phyloP scores from a whole-genome alignment of 2,888 invertebrate genomes.

The Stenchaetothrips biformis region DNA sequence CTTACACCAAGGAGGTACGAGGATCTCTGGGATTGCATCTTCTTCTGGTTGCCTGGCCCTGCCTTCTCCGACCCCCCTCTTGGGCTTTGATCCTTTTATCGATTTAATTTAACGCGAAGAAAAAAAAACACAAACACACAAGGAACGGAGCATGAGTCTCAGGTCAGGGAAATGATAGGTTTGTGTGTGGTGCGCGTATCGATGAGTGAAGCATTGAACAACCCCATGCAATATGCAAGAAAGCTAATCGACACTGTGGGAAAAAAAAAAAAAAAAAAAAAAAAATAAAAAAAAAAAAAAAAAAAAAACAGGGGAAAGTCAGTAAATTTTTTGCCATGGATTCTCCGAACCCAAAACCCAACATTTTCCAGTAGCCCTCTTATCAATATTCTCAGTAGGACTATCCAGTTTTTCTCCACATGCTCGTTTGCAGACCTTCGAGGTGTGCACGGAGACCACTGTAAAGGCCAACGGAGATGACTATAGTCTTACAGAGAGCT shows the following conservation, averaged over 20 bases:
- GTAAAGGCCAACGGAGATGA: too few species aligned
- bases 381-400: too few species aligned
- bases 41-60: constrained; percentile 14
- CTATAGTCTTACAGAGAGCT: too few species aligned
- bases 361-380: too few species aligned
- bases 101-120: neutral
- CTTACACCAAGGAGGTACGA: constrained; percentile 14
- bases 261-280: too few species aligned
- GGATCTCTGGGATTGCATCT: constrained; percentile 11
- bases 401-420: too few species aligned
- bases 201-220: neutral
- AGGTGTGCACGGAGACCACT: too few species aligned
- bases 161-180: neutral
- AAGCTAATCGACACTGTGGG: constrained; percentile 19
- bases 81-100: constrained; percentile 23
- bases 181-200: neutral
- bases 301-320: too few species aligned
- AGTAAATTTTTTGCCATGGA: too few species aligned
- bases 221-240: constrained; percentile 30
- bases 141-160: constrained; percentile 22
- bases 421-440: too few species aligned
- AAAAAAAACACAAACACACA: constrained; percentile 9
- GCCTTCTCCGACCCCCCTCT: constrained; percentile 26
- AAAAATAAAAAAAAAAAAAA: too few species aligned
- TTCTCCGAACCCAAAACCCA: too few species aligned